Evolutionary conservation across 1,140 invertebrate genomes (phyloP).

Genomic region (Leptopilina clavipes): DNA sequence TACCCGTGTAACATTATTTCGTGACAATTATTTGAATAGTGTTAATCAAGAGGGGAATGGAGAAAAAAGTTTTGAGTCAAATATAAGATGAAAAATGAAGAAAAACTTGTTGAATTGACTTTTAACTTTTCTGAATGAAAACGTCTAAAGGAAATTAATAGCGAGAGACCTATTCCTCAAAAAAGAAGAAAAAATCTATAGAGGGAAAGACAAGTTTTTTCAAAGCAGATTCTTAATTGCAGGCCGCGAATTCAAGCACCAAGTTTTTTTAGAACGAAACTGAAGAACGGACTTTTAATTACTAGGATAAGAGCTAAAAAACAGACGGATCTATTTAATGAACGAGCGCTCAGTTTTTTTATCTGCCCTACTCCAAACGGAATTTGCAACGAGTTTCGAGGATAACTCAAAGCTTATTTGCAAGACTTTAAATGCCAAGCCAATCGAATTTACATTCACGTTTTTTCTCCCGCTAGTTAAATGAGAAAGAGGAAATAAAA

Average conservation of each 20-base stretch:
- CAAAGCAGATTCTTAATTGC: conserved; percentile 9
- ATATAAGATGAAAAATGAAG: background rate
- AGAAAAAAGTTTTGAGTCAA: background rate
- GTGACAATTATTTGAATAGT: background rate
- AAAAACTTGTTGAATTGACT: conserved; percentile 18
- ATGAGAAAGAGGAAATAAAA: conserved; percentile 16
- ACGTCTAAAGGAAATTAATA: conserved; percentile 2
- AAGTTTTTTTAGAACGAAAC: conserved; percentile 5
- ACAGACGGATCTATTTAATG: conserved; percentile 19
- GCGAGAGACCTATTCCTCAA: background rate
- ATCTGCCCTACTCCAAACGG: conserved; percentile 8
- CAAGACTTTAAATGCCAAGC: conserved; percentile 15
- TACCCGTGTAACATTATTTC: too few species aligned
- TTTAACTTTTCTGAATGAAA: conserved; percentile 13
- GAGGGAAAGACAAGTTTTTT: conserved; percentile 18
- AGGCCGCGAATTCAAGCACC: conserved; percentile 17
- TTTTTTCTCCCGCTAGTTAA: conserved; percentile 1
- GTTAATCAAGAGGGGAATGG: background rate
- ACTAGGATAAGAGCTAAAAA: conserved; percentile 17
- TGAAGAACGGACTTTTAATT: conserved; percentile 19
- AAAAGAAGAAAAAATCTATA: too few species aligned
- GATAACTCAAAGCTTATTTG: conserved; percentile 20
- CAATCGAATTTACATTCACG: conserved; percentile 12
- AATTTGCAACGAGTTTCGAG: conserved; percentile 15
- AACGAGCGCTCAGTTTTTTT: conserved; percentile 17